Percentiles rank a stretch among this genome's conserved stretches.
Conservation (phyloP, 2,113 vertebrate genomes). For the Callaeas wilsoni region DNA sequence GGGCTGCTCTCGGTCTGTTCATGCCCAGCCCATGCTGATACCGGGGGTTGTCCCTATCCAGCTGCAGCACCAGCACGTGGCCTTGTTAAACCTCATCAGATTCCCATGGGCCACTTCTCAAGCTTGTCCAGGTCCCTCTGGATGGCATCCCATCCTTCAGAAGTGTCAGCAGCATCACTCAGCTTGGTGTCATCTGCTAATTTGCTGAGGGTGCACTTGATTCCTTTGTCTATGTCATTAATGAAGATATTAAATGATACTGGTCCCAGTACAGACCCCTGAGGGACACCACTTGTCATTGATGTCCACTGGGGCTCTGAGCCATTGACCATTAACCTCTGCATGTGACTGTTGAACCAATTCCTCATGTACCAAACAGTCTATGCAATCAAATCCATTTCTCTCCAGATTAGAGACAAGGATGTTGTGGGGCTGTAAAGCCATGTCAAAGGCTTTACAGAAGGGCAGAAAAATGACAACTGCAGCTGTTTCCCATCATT, state of each 20-base stretch:
- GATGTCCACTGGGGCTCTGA: not conserved
- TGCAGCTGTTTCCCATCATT: not conserved
- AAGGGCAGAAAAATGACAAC: not conserved
- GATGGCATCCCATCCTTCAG: not conserved
- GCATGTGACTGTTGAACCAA: not conserved
- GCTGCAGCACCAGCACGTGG: not conserved
- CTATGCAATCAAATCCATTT: not conserved
- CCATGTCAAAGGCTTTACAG: not conserved
- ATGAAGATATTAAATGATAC: not conserved
- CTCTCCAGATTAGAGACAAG: not conserved
- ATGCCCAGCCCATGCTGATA: not conserved
- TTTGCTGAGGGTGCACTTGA: not conserved
- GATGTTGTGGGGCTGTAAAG: not conserved
- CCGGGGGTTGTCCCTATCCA: accelerated
- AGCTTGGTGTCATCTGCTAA: not conserved
- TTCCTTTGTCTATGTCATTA: accelerated
- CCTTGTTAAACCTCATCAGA: not conserved
- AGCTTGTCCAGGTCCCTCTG: not conserved
- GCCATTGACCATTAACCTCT: not conserved
- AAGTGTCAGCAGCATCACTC: not conserved
- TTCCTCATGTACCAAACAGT: not conserved
- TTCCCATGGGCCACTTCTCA: accelerated
- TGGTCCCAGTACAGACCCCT: not conserved
- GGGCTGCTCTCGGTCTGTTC: too few species aligned
- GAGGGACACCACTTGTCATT: not conserved